Percentiles rank a stretch among this genome's conserved stretches.
These are phyloP conservation scores for Tenthredo distinguenda DNA, from an alignment of 2,888 invertebrate genomes.

Conservation along the genomic window DNA sequence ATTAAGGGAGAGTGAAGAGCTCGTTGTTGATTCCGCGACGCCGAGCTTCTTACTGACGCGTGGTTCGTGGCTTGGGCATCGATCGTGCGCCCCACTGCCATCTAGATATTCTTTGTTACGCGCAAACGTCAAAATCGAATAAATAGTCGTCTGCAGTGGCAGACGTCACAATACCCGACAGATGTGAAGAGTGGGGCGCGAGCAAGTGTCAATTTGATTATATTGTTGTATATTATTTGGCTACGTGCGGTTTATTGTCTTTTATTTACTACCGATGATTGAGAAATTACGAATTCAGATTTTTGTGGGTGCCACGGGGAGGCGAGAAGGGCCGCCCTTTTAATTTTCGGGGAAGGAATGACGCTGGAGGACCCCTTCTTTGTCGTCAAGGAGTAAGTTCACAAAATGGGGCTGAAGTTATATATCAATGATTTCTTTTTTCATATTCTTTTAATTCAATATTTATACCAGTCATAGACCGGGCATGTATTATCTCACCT, in stretches of 20 bases:
- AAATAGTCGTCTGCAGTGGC: slow-evolving; percentile 70
- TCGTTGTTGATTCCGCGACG: background rate
- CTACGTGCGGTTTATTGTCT: slow-evolving; percentile 25
- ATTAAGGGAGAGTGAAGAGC: background rate
- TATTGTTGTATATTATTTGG: slow-evolving; percentile 44
- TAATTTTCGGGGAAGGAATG: slow-evolving; percentile 87
- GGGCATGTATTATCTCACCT: background rate
- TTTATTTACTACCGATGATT: slow-evolving; percentile 71
- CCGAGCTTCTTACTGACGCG: background rate
- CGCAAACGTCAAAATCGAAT: slow-evolving; percentile 74
- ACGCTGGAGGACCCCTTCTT: slow-evolving; percentile 99
- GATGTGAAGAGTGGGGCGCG: slow-evolving; percentile 58
- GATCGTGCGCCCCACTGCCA: slow-evolving; percentile 58
- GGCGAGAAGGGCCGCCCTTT: slow-evolving; percentile 74
- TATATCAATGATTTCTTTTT: background rate
- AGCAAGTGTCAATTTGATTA: slow-evolving; percentile 64
- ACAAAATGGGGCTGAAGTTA: slow-evolving; percentile 54
- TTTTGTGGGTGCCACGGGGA: slow-evolving; percentile 72
- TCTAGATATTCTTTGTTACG: slow-evolving; percentile 64
- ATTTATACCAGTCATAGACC: background rate
- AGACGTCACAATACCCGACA: slow-evolving; percentile 67
- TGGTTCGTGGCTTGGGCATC: slow-evolving; percentile 37
- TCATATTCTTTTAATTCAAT: background rate
- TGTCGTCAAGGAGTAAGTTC: slow-evolving; percentile 98
- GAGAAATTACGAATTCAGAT: slow-evolving; percentile 55